Evolutionary conservation across 2,888 invertebrate genomes (phyloP).

Genomic region (Idaea straminata): DNA sequence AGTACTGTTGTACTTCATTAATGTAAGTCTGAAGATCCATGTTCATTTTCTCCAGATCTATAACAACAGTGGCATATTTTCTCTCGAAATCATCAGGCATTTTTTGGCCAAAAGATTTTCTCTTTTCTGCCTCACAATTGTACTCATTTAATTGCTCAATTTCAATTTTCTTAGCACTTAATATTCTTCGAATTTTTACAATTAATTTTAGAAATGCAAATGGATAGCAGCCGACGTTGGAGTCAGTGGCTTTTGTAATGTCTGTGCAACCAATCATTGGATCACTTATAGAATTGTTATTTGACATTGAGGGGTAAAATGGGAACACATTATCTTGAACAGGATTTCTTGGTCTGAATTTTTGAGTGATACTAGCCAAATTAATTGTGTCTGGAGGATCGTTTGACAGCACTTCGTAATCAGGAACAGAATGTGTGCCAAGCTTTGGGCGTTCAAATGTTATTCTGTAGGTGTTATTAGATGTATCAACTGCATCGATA

Average conservation of each 20-base stretch:
- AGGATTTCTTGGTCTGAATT: constrained; percentile 86
- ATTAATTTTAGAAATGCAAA: constrained; percentile 91
- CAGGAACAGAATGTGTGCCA: constrained; percentile 97
- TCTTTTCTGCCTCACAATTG: constrained; percentile 94
- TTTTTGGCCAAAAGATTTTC: constrained; percentile 88
- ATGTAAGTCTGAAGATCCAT: constrained; percentile 91
- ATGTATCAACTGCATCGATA: constrained; percentile 97
- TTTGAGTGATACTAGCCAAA: constrained; percentile 89
- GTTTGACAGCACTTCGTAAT: constrained; percentile 97
- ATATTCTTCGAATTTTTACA: constrained; percentile 91
- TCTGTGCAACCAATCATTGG: constrained; percentile 83
- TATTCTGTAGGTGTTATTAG: constrained; percentile 95
- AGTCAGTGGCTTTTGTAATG: constrained; percentile 65
- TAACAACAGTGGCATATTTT: constrained; percentile 91
- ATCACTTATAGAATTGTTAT: constrained; percentile 81
- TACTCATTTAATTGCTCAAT: constrained; percentile 89
- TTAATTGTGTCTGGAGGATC: constrained; percentile 95
- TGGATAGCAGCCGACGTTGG: constrained; percentile 89
- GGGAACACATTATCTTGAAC: constrained; percentile 77
- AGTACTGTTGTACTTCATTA: constrained; percentile 90
- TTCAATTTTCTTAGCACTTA: constrained; percentile 90
- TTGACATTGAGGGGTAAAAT: constrained; percentile 36
- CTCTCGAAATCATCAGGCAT: constrained; percentile 94
- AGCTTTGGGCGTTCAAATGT: constrained; percentile 95
- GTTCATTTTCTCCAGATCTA: constrained; percentile 95